phyloP scores from a whole-genome alignment of 2,797 vertebrate species.

The Sebastes cheni region DNA sequence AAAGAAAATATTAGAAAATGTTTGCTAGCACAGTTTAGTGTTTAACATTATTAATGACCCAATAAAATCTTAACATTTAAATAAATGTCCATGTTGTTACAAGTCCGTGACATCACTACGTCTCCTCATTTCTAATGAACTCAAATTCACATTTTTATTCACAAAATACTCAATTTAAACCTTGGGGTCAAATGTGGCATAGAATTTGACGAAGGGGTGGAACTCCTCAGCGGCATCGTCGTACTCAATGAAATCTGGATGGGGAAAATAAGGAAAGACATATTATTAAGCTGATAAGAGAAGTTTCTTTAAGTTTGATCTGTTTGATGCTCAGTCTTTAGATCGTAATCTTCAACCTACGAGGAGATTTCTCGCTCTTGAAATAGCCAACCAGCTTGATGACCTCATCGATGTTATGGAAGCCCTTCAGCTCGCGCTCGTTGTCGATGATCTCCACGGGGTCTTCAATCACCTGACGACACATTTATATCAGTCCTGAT shows the following conservation, averaged over 20 bases:
- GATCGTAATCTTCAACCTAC: conserved; percentile 73
- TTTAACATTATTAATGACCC: background rate
- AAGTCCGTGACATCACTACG: background rate
- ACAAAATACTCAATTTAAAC: conserved; percentile 60
- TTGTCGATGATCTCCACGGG: conserved; percentile 92
- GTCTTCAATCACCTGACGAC: conserved; percentile 89
- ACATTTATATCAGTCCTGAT: background rate
- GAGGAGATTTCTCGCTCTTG: conserved; percentile 87
- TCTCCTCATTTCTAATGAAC: background rate
- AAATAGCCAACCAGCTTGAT: conserved; percentile 92
- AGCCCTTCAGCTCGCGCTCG: conserved; percentile 88
- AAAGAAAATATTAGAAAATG: too few relatives aligned
- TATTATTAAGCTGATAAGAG: too few relatives aligned
- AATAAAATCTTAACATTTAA: background rate
- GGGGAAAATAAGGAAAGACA: background rate
- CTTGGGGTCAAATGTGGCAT: conserved; percentile 90
- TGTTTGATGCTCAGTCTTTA: background rate
- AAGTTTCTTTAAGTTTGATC: background rate
- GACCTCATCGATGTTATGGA: conserved; percentile 90
- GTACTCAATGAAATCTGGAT: conserved; percentile 88
- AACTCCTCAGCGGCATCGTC: conserved; percentile 91
- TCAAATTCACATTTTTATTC: background rate
- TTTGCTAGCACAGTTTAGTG: too few relatives aligned
- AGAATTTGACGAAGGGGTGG: conserved; percentile 93
- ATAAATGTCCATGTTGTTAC: background rate